A percentile compares a stretch with the other conserved stretches of the same genome.
These are phyloP conservation scores for Anser cygnoides DNA, from an alignment of 2,113 vertebrate species.

Conservation along the genomic window DNA sequence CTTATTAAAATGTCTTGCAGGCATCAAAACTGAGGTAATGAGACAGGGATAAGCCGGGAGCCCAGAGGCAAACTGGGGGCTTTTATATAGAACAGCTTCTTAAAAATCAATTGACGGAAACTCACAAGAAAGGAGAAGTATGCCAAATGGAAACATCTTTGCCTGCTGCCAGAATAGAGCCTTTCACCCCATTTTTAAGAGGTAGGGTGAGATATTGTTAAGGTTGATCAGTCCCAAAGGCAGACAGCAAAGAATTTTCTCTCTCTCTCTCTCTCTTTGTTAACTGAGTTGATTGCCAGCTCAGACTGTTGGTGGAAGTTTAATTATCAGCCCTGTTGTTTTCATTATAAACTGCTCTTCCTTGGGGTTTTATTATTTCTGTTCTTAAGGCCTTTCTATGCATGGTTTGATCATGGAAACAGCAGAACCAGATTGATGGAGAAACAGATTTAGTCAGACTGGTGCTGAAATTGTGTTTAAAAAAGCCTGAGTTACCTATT, in stretches of 20 bases:
- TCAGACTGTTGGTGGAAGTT: not conserved
- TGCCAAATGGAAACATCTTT: constrained; percentile 3
- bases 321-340: constrained; percentile 20
- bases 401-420: not conserved
- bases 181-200: not conserved
- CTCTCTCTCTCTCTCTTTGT: not conserved
- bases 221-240: not conserved
- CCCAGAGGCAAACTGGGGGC: not conserved
- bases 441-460: not conserved
- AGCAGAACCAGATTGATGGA: not conserved
- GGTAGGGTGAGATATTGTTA: not conserved
- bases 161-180: not conserved
- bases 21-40: not conserved
- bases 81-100: not conserved
- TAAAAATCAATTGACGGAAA: not conserved
- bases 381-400: not conserved
- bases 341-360: not conserved
- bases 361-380: not conserved
- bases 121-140: not conserved
- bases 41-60: not conserved
- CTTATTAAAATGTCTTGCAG: not conserved
- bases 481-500: not conserved
- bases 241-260: not conserved
- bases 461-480: not conserved
- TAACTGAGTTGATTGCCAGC: not conserved